phyloP scores from a whole-genome alignment of 92 coral and sea anemone genomes.

The Porites cylindrica region DNA sequence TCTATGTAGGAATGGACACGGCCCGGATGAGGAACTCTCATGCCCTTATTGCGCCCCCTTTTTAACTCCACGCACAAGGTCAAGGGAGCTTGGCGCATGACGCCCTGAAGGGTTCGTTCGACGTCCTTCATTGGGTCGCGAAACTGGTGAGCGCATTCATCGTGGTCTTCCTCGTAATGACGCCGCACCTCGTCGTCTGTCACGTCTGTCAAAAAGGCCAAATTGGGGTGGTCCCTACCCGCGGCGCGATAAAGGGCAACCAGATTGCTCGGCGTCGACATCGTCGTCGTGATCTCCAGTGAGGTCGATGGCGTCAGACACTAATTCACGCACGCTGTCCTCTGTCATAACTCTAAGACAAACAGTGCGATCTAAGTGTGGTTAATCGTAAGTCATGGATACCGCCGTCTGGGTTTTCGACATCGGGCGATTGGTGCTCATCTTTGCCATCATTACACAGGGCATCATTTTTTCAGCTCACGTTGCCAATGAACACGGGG shows the following conservation, averaged over 20 bases:
- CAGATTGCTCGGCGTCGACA: too few species aligned
- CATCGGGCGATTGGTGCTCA: constrained; percentile 8
- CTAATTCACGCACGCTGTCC: background rate
- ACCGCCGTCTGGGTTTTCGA: background rate
- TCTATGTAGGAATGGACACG: constrained; percentile 1
- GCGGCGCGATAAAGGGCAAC: background rate
- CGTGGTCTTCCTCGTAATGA: constrained; percentile 33
- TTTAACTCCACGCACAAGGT: background rate
- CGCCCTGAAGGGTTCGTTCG: constrained; percentile 1
- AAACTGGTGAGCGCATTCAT: constrained; percentile 2
- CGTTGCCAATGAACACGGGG: background rate
- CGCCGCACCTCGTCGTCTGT: constrained; percentile 1
- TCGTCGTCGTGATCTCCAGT: too few species aligned
- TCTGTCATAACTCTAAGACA: background rate
- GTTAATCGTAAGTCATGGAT: background rate
- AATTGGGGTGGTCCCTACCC: background rate
- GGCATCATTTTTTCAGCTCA: constrained; percentile 11
- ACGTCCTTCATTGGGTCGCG: constrained; percentile 1
- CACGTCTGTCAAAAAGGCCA: background rate
- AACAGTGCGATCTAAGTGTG: too few species aligned
- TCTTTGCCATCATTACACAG: constrained; percentile 1
- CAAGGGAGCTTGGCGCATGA: background rate
- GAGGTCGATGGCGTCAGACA: background rate
- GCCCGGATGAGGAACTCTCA: background rate
- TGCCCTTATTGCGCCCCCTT: constrained; percentile 7